Evolutionary conservation across 2,113 vertebrate species (phyloP), one percentile per base, ranked within the genome.

Genomic region (Phyllostomus discolor): DNA sequence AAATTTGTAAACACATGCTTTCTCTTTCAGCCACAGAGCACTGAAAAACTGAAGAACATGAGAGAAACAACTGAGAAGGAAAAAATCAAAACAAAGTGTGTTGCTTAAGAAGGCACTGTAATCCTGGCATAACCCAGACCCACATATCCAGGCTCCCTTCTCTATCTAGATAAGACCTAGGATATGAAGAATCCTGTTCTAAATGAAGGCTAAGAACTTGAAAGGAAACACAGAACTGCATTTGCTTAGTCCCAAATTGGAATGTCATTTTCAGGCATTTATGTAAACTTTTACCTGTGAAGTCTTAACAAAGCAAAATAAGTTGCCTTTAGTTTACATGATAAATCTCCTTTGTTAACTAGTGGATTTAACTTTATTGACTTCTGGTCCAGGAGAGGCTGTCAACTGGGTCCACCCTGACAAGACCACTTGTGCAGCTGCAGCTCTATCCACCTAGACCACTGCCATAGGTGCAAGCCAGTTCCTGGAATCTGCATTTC

Each of bases 141-240:
- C n/a, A 38, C 31, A 16, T 5, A 11, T 33, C 52, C 12, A 81
- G 59, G 57, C 57, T 76, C 33, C 28, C 33, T 67, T 48, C 67
- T 59, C 50, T 78, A 75, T 33, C 66, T n/a, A 20, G 16, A 22
- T 33, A 88, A 90, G 28, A 90, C 64, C 16, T 48, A 38, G 67
- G 28, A 73, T 48, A 43, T 89, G 59, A 88, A 57, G 7, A 54
- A 48, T 33, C 7, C 8, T 70, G 86, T 83, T 91, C 69, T 41
- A 91, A n/a, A 48, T 17, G 35, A 96, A 85, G 46, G 35, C 33
- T 67, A 85, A 75, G 24, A 73, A 81, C 22, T 48, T 91, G 62
- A 70, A 75, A 92, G 48, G 64, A 79, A 92, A 84, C 43, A 41
- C 7, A 46, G 5, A 7, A 84, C 7, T 43, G 5, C 19, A 66